Evolutionary conservation across 2,113 vertebrate species (phyloP).

Genomic region (Peromyscus polionotus): DNA sequence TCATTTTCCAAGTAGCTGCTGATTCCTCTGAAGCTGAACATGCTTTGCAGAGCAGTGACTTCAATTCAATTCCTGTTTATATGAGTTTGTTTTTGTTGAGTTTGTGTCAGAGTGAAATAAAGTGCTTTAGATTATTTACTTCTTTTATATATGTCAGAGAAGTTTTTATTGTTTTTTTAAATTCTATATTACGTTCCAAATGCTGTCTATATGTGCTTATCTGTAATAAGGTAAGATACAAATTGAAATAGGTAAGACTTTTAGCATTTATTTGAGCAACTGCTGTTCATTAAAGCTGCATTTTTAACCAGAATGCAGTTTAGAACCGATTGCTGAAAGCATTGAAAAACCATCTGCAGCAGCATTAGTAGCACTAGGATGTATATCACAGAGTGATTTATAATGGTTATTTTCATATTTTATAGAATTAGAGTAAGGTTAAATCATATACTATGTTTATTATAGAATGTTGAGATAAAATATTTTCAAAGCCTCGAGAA

Average conservation of each 20-base stretch:
- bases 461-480: background rate
- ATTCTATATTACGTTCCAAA: background rate
- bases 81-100: constrained; percentile 35
- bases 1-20: constrained; percentile 24
- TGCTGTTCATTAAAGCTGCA: background rate
- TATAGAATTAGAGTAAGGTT: background rate
- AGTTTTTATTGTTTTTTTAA: background rate
- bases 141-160: background rate
- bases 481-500: background rate
- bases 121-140: constrained; percentile 19
- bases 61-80: constrained; percentile 66
- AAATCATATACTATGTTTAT: background rate
- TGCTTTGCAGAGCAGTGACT: constrained; percentile 23
- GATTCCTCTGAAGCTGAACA: constrained; percentile 15
- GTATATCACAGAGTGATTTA: background rate
- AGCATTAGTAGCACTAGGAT: background rate
- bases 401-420: background rate
- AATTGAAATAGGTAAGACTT: background rate
- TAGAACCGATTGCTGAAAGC: background rate
- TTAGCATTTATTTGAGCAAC: background rate
- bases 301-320: background rate
- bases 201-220: background rate
- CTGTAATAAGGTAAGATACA: constrained; percentile 19
- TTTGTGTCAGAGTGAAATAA: constrained; percentile 33
- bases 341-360: background rate